A percentile compares a stretch with the other conserved stretches of the same genome.
Conservation (phyloP, 2,888 invertebrate genomes). For the Colletes collaris region DNA sequence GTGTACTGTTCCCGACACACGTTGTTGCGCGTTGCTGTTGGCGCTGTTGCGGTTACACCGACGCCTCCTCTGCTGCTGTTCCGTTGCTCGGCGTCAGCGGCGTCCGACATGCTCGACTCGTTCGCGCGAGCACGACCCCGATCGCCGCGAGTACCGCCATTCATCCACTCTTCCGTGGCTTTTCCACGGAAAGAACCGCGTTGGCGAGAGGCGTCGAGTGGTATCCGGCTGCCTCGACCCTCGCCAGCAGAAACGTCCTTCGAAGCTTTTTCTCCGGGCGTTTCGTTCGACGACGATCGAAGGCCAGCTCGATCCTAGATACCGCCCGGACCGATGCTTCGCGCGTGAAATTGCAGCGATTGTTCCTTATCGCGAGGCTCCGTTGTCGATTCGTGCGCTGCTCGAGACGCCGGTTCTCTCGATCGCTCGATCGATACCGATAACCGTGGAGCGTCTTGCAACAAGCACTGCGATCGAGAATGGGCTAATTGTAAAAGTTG, state of each 20-base stretch:
- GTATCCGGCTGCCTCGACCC: conserved; percentile 42
- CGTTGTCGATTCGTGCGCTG: conserved; percentile 22
- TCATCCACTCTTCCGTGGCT: conserved; percentile 22
- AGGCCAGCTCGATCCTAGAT: conserved; percentile 46
- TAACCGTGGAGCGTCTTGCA: no score
- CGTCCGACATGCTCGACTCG: background rate
- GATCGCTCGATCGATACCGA: no score
- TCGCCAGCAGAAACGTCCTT: conserved; percentile 41
- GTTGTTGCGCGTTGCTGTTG: conserved; percentile 37
- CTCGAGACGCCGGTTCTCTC: background rate
- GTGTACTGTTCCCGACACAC: conserved; percentile 39
- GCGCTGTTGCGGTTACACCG: conserved; percentile 17
- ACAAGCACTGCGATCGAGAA: no score
- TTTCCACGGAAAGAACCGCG: conserved; percentile 23
- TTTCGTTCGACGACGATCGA: conserved; percentile 41
- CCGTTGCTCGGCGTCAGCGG: conserved; percentile 22
- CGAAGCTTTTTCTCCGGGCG: conserved; percentile 38
- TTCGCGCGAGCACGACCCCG: background rate
- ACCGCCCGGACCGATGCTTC: conserved; percentile 28
- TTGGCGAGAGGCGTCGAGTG: conserved; percentile 20
- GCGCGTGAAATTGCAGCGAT: conserved; percentile 44
- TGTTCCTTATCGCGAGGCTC: conserved; percentile 40
- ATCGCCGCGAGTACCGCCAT: background rate
- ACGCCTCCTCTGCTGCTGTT: conserved; percentile 12
- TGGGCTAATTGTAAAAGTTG: no score